phyloP scores from a whole-genome alignment of 2,113 vertebrate species.

The Gavia stellata region DNA sequence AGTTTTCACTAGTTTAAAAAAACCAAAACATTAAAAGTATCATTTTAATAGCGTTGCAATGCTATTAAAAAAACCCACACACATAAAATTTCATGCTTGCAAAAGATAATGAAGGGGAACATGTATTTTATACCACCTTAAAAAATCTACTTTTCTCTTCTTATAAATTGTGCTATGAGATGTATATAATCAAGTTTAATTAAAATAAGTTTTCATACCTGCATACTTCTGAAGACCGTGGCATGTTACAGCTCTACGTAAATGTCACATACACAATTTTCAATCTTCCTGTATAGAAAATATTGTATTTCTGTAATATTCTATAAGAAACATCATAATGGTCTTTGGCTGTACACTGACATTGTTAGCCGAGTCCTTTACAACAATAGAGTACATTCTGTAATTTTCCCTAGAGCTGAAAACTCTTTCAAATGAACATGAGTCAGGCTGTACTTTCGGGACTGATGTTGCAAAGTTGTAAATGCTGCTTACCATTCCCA shows the following conservation, averaged over 20 bases:
- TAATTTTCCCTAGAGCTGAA: conserved; percentile 55
- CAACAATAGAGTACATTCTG: background rate
- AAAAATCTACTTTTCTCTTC: background rate
- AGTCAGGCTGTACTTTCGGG: conserved; percentile 40
- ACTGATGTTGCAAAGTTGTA: background rate
- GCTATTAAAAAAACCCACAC: background rate
- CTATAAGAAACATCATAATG: background rate
- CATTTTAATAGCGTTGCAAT: background rate
- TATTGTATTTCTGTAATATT: background rate
- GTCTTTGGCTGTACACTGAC: background rate
- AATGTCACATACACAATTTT: background rate
- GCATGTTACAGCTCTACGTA: background rate
- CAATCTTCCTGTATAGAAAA: background rate
- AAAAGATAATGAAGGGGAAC: background rate
- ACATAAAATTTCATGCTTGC: background rate
- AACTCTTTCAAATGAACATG: conserved; percentile 43
- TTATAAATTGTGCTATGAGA: background rate
- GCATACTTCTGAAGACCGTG: background rate
- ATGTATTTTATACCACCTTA: background rate
- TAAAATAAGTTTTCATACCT: background rate
- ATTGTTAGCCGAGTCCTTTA: background rate
- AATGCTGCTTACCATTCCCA: conserved; percentile 5
- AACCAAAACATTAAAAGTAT: background rate
- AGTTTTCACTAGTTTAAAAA: background rate
- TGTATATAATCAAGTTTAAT: background rate